Base-by-base conservation (phyloP, 64 coral and sea anemone species). In the Exaiptasia diaphana region DNA sequence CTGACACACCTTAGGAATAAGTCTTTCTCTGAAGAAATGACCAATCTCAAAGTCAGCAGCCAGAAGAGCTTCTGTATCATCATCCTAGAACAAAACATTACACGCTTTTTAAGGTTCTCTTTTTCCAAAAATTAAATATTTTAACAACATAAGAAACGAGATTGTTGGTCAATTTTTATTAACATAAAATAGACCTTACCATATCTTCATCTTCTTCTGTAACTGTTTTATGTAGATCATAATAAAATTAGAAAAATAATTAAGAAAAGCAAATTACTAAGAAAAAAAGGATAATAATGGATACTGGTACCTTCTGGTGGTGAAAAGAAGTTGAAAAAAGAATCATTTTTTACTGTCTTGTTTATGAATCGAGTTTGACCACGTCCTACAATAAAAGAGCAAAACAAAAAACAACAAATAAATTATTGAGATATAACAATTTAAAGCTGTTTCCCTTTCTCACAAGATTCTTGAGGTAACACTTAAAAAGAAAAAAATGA, bases 1-100 rank as follows among this genome's bases (percentile, higher is more conserved):
- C n/a, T 24, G 20, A 68, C 23, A 12, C 88, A 99, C 95, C 95
- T 99, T 99, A 0, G 95, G 95, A 41, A 99, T 83, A 13, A 99
- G 40, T 74, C 90, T 85, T 74, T 99, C 95, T 76, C 95, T 73
- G 17, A 99, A 88, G 52, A 99, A 99, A 68, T 99, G 95, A 30
- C 95, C 95, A 44, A 99, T 99, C 91, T 99, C 95, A 82, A 99
- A 99, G 46, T 99, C 95, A 40, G 90, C 95, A n/a, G 90, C 75
- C n/a, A 99, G 69, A 9, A 93, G 50, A 3, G 80, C 74, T 38
- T 99, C 95, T 4, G 90, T 80, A 36, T 99, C 95, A 59, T 99
- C 95, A 81, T 99, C 95, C 95, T 99, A 38, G 9, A 71, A 78
- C 53, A 36, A 41, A 31, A 37, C 12, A 59, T 11, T 7, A 75